Base-by-base conservation (phyloP, 2,888 invertebrate species). In the Campaea margaritaria region DNA sequence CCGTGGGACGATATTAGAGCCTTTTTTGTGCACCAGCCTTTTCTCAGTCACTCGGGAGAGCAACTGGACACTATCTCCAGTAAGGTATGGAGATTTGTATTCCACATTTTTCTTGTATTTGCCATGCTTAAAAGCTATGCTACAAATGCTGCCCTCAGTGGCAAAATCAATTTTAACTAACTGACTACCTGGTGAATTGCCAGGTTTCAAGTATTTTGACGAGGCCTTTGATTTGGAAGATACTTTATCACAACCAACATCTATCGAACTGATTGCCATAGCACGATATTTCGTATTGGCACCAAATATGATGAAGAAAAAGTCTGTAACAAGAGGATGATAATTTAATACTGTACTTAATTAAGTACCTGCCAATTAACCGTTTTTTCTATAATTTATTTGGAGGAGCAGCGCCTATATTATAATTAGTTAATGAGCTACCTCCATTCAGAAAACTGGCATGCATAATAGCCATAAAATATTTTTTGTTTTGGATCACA, bases 11-110 rank as follows among this genome's bases (percentile, higher is more conserved):
- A 81, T 66, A 41, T 82, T 78, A 7, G 75, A 62, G 10, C 72
- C 69, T 65, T 79, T 81, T 65, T 84, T 85, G 11, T 80, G 79
- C 31, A 80, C 45, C n/a, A 77, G 50, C 58, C 74, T 81, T 64
- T 85, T 85, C 65, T 85, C 83, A n/a, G 75, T 82, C n/a, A 82
- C 72, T 64, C 75, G 76, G 27, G 87, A 83, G 21, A 80, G 65
- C 41, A 84, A 48, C 14, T 83, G 82, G 1, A 85, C 64, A 64
- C 73, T 83, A 56, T 87, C 82, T 42, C 69, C 72, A 13, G 65
- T 63, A 1, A 88, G 65, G 61, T 88, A 86, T 0, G 88, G 86
- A 2, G 86, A 85, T 55, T 62, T 77, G 0, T 51, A n/a, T 38
- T 70, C 69, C 15, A 52, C 68, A 5, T 54, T 69, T 64, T 78